Evolutionary conservation across 2,888 invertebrate genomes (phyloP).

Genomic region (Thysanoteuthis rhombus): DNA sequence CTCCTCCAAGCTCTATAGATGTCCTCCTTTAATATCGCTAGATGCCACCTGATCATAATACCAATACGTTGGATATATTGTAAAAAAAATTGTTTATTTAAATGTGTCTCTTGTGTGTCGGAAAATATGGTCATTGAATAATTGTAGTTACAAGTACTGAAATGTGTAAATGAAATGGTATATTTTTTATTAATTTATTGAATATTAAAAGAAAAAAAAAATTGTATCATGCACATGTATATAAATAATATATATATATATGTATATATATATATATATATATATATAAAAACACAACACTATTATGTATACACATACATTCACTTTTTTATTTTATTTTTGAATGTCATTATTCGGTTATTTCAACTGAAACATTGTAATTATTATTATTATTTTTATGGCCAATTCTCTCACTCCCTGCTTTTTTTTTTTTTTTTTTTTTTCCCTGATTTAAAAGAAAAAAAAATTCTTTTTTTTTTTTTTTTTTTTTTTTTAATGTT

Average conservation of each 20-base stretch:
- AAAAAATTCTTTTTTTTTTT: no score
- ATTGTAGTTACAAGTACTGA: not conserved
- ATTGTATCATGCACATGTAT: not conserved
- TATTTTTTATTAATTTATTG: conserved; percentile 1
- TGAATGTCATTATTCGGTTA: not conserved
- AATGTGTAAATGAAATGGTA: not conserved
- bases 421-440: not conserved
- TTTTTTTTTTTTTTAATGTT: not conserved
- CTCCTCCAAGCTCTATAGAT: no score
- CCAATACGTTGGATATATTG: no score
- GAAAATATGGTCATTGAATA: not conserved
- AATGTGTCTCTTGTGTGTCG: no score
- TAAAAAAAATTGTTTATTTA: no score
- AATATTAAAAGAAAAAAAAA: no score
- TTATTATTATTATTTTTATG: no score
- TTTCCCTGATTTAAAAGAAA: not conserved
- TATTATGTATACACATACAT: no score
- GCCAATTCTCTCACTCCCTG: not conserved
- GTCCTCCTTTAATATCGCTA: no score
- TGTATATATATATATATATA: no score
- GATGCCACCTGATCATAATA: no score
- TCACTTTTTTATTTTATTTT: not conserved
- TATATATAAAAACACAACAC: no score
- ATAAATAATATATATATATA: not conserved
- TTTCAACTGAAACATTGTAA: not conserved